Conservation (phyloP, 2,113 vertebrate species). For the Pardalotus punctatus region DNA sequence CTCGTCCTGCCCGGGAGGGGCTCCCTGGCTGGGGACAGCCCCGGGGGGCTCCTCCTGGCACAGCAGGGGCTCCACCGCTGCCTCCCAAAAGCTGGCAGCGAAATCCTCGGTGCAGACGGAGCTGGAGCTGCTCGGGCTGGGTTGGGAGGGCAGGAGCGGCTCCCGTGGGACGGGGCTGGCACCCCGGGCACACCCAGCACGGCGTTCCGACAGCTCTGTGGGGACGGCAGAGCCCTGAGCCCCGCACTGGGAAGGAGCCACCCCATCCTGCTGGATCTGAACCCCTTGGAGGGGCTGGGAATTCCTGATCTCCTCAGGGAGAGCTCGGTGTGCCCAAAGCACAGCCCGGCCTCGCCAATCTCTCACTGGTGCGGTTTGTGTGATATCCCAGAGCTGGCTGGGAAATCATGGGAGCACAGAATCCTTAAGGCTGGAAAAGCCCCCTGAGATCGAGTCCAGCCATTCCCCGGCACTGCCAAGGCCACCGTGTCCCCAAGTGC, state of each 20-base stretch:
- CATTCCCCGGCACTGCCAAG: background rate
- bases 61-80: slow-evolving; percentile 62
- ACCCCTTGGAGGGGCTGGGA: background rate
- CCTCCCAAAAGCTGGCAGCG: slow-evolving; percentile 63
- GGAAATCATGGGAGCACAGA: background rate
- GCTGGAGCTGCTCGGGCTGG: background rate
- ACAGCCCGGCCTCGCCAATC: background rate
- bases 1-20: background rate
- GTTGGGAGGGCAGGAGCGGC: slow-evolving; percentile 53
- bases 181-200: fast-evolving
- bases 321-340: fast-evolving
- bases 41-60: background rate
- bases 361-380: background rate
- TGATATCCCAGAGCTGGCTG: fast-evolving
- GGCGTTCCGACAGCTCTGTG: background rate
- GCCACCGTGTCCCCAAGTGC: background rate
- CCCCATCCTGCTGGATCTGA: background rate
- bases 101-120: slow-evolving; percentile 80
- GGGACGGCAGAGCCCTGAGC: background rate
- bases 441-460: background rate
- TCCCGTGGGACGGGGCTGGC: background rate
- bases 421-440: background rate
- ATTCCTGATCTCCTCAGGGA: background rate
- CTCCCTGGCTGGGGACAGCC: background rate
- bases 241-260: background rate